Evolutionary conservation across 2,797 vertebrate species (phyloP).

Genomic region (Crenuchus spilurus): DNA sequence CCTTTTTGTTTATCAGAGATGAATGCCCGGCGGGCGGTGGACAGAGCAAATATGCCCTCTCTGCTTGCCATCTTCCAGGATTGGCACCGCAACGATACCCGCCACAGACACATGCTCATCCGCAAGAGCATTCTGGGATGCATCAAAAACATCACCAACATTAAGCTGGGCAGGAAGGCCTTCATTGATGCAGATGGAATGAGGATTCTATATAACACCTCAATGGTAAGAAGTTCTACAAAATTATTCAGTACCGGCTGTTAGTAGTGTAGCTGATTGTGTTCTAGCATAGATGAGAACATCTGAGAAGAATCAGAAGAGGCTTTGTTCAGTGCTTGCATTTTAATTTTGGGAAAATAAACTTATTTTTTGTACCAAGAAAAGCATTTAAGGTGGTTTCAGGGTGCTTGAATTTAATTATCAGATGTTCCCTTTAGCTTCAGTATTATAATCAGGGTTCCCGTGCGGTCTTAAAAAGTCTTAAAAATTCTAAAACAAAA

Average conservation of each 20-base stretch:
- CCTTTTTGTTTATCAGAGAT: slow-evolving; percentile 74
- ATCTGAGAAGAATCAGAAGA: too few relatives aligned
- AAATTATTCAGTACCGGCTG: not conserved
- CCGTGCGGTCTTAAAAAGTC: too few relatives aligned
- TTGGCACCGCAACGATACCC: slow-evolving; percentile 94
- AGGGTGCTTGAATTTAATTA: too few relatives aligned
- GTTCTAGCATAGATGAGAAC: too few relatives aligned
- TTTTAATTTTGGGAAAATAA: not conserved
- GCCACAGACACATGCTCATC: slow-evolving; percentile 91
- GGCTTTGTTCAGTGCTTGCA: too few relatives aligned
- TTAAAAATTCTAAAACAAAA: too few relatives aligned
- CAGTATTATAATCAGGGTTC: too few relatives aligned
- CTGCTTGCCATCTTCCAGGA: slow-evolving; percentile 90
- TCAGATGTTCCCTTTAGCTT: too few relatives aligned
- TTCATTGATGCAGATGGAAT: slow-evolving; percentile 93
- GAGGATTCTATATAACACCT: slow-evolving; percentile 92
- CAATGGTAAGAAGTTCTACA: slow-evolving; percentile 81
- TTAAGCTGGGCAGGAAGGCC: slow-evolving; percentile 94
- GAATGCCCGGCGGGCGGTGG: slow-evolving; percentile 92
- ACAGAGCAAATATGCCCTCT: slow-evolving; percentile 84
- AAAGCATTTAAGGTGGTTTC: too few relatives aligned
- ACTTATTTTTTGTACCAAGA: too few relatives aligned
- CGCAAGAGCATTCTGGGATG: slow-evolving; percentile 94
- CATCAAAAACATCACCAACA: slow-evolving; percentile 92
- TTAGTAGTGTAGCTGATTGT: too few relatives aligned